Conservation (phyloP, 2,113 vertebrate genomes). For the Neotragus pygmaeus region DNA sequence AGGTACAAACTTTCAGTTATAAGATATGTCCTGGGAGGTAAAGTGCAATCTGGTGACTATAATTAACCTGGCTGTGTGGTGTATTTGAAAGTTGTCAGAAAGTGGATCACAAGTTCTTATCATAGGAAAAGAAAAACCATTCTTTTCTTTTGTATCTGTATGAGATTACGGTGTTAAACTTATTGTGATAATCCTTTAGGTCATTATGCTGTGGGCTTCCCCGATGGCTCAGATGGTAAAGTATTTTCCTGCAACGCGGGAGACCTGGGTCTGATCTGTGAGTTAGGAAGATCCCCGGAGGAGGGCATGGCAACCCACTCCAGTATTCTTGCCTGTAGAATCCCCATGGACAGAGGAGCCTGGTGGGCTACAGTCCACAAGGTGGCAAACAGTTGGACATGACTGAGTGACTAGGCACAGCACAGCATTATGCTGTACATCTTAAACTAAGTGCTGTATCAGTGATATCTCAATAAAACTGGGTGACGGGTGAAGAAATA, state of each 20-base stretch:
- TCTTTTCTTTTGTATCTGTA: background rate
- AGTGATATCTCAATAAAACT: background rate
- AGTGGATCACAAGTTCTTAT: background rate
- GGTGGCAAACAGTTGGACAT: background rate
- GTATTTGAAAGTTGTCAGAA: background rate
- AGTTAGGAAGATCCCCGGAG: background rate
- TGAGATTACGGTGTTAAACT: background rate
- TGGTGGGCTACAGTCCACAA: background rate
- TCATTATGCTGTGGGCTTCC: background rate
- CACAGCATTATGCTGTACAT: background rate
- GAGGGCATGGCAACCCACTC: background rate
- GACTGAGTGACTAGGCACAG: background rate
- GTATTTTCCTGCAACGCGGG: fast-evolving
- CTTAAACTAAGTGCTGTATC: background rate
- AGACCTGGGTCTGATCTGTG: background rate
- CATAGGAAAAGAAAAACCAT: background rate
- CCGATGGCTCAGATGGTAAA: background rate
- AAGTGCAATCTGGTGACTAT: background rate
- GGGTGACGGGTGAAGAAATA: background rate
- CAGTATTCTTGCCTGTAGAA: background rate
- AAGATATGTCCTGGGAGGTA: background rate
- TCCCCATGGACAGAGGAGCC: background rate
- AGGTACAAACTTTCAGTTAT: background rate
- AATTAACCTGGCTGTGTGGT: background rate
- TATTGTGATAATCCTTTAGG: background rate